A percentile compares a stretch with the other conserved stretches of the same genome.
Conservation (phyloP, 2,113 vertebrate species). For the Nibea albiflora region DNA sequence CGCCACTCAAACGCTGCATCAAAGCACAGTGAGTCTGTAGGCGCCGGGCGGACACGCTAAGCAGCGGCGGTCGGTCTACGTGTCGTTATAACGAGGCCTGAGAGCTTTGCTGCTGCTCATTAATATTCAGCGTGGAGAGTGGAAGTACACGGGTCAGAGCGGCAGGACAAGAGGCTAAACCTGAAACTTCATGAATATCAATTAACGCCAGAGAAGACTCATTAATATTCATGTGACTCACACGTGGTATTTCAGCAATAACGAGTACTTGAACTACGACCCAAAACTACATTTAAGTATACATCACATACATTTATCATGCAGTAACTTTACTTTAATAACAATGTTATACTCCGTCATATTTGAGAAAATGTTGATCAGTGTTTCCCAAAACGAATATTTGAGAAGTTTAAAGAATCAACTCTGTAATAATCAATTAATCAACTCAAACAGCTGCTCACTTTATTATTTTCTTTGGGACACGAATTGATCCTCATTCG, state of each 20-base stretch:
- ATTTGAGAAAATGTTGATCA: too few relatives aligned
- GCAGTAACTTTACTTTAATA: not conserved
- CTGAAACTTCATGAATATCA: conserved; percentile 49
- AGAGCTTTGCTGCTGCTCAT: not conserved
- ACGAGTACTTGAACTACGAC: conserved; percentile 3
- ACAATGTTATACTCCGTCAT: not conserved
- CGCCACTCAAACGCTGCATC: not conserved
- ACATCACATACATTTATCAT: too few relatives aligned
- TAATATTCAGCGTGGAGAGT: conserved; percentile 27
- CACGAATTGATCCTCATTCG: too few relatives aligned
- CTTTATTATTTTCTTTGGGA: too few relatives aligned
- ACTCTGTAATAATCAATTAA: too few relatives aligned
- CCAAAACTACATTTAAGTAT: not conserved
- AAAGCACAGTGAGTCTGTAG: not conserved
- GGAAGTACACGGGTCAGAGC: conserved; percentile 24
- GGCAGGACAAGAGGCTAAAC: conserved; percentile 41
- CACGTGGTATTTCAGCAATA: not conserved
- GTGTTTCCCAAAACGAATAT: too few relatives aligned
- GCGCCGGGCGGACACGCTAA: not conserved
- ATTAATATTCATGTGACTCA: conserved; percentile 56
- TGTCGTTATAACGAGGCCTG: not conserved
- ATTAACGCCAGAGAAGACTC: conserved; percentile 21
- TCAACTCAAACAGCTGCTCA: too few relatives aligned
- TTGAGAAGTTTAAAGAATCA: too few relatives aligned
- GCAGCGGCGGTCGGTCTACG: not conserved